Evolutionary conservation across 2,888 invertebrate species (phyloP).

Genomic region (Pachymerium ferrugineum): DNA sequence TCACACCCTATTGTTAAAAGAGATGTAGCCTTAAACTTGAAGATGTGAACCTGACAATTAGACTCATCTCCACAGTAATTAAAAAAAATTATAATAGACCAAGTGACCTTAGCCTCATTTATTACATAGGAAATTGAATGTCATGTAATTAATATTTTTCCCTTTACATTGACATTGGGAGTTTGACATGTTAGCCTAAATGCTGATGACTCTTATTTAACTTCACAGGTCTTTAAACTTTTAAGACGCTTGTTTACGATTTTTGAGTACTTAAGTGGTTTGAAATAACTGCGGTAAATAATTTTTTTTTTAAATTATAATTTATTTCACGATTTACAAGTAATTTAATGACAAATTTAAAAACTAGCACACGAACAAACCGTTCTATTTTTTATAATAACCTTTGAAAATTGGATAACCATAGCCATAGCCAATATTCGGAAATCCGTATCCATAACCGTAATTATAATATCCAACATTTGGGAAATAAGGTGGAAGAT

Average conservation of each 20-base stretch:
- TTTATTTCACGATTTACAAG: too few species aligned
- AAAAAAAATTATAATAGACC: background rate
- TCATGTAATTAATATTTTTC: too few species aligned
- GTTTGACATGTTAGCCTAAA: conserved; percentile 4
- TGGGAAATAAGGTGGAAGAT: background rate
- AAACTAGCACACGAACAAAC: too few species aligned
- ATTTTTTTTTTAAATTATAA: too few species aligned
- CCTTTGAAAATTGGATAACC: background rate
- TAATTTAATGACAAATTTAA: too few species aligned
- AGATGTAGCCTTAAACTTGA: background rate
- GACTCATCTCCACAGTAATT: background rate
- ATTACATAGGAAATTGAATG: too few species aligned
- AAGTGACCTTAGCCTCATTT: background rate
- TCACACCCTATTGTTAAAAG: background rate
- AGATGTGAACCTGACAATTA: background rate
- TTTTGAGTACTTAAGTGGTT: too few species aligned
- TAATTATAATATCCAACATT: background rate
- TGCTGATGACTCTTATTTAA: background rate
- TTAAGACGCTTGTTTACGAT: background rate
- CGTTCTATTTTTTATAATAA: too few species aligned
- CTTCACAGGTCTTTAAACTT: conserved; percentile 1
- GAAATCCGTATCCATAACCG: background rate
- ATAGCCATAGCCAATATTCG: background rate
- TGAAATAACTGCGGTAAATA: too few species aligned
- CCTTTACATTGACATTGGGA: background rate